A percentile compares a stretch with the other conserved stretches of the same genome.
Evolutionary conservation across 2,888 invertebrate genomes (phyloP).

Genomic region (Morinoia aosen): DNA sequence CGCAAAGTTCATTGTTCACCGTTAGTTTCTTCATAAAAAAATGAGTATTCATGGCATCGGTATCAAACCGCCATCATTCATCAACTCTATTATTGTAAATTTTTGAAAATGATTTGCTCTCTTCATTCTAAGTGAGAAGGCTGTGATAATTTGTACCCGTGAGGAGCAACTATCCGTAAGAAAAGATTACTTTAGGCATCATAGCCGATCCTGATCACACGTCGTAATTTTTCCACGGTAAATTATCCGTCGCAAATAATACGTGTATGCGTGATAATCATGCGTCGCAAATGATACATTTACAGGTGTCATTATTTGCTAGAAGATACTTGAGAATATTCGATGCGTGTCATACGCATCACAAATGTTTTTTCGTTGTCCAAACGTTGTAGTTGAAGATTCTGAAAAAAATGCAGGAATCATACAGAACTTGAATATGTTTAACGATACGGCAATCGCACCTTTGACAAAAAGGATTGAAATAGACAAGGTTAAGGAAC

Average conservation of each 20-base stretch:
- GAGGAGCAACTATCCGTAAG: no score
- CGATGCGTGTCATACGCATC: no score
- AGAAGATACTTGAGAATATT: no score
- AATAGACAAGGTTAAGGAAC: no score
- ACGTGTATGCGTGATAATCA: not conserved
- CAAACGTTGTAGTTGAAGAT: no score
- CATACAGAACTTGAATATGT: no score
- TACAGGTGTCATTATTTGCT: no score
- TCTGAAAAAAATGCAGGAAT: no score
- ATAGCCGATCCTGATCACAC: not conserved
- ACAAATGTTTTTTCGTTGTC: no score
- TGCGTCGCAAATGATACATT: no score
- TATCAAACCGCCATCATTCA: not conserved
- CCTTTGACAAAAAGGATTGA: no score
- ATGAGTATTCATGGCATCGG: not conserved
- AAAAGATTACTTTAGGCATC: not conserved
- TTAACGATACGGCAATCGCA: no score
- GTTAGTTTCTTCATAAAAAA: not conserved
- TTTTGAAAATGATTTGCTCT: not conserved
- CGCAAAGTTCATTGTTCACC: not conserved
- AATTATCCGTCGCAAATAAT: not conserved
- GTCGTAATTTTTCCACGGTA: not conserved
- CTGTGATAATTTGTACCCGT: not conserved
- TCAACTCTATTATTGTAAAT: not conserved
- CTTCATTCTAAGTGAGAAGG: not conserved